Conservation (phyloP, 2,797 vertebrate genomes). For the Anguilla anguilla region DNA sequence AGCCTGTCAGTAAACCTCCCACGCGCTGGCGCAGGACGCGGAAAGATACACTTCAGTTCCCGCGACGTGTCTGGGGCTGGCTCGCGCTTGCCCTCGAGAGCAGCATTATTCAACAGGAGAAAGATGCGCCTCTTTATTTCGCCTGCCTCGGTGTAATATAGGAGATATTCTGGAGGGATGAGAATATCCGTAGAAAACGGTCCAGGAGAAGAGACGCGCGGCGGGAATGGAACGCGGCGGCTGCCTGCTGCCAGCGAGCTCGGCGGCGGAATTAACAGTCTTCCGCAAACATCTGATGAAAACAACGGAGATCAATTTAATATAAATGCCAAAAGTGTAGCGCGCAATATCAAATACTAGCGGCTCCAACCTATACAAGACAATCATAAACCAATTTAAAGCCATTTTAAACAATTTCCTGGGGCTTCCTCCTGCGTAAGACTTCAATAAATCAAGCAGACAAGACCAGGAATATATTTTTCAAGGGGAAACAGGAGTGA, state of each 20-base stretch:
- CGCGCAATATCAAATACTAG: conserved; percentile 77
- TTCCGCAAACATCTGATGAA: conserved; percentile 69
- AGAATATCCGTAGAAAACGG: background rate
- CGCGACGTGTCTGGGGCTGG: conserved; percentile 34
- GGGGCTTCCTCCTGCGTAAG: conserved; percentile 77
- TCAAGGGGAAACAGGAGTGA: conserved; percentile 69
- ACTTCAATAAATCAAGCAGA: conserved; percentile 83
- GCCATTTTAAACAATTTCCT: conserved; percentile 83
- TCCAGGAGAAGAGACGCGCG: background rate
- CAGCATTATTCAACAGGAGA: conserved; percentile 9
- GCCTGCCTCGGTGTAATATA: background rate
- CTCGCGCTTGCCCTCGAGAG: background rate
- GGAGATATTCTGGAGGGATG: background rate
- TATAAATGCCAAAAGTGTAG: conserved; percentile 75
- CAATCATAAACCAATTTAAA: conserved; percentile 86
- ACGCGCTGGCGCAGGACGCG: conserved; percentile 59
- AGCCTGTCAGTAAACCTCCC: conserved; percentile 77
- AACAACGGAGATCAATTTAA: conserved; percentile 79
- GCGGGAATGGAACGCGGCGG: background rate
- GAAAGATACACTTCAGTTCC: conserved; percentile 65
- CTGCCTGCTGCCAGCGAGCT: conserved; percentile 32
- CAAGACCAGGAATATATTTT: conserved; percentile 81
- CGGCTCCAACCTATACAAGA: conserved; percentile 70
- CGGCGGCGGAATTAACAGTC: conserved; percentile 66
- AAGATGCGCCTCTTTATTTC: conserved; percentile 1